A percentile compares a stretch with the other conserved stretches of the same genome.
These are phyloP conservation scores for Urocitellus parryii DNA, from an alignment of 2,113 vertebrate genomes.

Conservation along the genomic window DNA sequence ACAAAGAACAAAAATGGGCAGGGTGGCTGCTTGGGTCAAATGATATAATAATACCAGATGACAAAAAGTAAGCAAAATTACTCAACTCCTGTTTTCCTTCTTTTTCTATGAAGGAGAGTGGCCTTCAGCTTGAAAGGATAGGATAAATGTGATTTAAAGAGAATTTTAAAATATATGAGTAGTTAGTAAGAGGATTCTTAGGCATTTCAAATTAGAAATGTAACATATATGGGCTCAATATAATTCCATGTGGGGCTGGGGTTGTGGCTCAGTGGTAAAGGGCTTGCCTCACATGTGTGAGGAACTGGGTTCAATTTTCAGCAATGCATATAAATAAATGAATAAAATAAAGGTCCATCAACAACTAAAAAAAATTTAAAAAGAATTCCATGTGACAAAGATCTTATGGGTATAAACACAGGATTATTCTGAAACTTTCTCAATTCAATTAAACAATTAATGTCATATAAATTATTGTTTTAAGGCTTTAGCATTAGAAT, in stretches of 20 bases:
- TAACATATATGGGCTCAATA: not conserved
- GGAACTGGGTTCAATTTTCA: too few relatives aligned
- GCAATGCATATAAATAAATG: too few relatives aligned
- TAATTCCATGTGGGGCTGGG: not conserved
- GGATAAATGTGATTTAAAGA: conserved; percentile 1
- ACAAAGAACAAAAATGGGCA: conserved; percentile 38
- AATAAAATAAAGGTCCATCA: too few relatives aligned
- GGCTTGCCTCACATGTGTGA: too few relatives aligned
- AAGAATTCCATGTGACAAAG: conserved; percentile 13
- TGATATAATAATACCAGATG: not conserved
- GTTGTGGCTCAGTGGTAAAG: too few relatives aligned
- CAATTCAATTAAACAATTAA: conserved; percentile 19
- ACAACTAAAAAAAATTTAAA: too few relatives aligned
- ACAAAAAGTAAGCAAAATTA: conserved; percentile 48
- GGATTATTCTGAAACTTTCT: not conserved
- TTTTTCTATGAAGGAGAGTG: conserved; percentile 29
- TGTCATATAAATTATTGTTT: not conserved
- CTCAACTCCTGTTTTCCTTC: conserved; percentile 10
- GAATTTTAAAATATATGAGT: conserved; percentile 26
- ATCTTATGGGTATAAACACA: not conserved
- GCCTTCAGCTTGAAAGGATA: conserved; percentile 54
- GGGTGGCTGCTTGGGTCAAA: not conserved
- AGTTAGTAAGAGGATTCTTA: not conserved
- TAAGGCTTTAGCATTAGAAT: not conserved
- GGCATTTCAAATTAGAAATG: conserved; percentile 6